These are phyloP conservation scores for Serinus canaria DNA, from an alignment of 2,113 vertebrate species.

Conservation along the genomic window DNA sequence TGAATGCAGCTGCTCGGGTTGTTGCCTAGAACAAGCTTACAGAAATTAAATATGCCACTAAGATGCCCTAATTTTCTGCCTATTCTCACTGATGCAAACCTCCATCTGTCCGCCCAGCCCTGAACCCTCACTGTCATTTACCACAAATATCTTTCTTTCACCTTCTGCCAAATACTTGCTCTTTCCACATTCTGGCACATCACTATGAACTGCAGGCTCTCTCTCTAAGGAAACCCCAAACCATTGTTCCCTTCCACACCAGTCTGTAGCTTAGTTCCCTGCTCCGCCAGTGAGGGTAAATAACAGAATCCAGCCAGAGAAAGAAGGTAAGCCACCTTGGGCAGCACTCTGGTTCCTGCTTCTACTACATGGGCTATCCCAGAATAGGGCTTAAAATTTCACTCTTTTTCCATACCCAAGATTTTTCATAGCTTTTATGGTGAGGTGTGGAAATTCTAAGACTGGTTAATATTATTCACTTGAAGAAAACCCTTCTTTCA, in stretches of 20 bases:
- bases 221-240: neutral
- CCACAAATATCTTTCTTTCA: neutral
- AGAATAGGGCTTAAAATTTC: neutral
- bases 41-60: neutral
- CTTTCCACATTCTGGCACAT: neutral
- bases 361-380: neutral
- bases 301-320: neutral
- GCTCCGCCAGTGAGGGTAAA: neutral
- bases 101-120: neutral
- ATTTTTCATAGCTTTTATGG: neutral
- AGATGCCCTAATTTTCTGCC: neutral
- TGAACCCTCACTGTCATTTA: neutral
- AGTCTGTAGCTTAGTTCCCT: neutral
- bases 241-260: neutral
- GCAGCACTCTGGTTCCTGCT: neutral
- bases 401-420: neutral
- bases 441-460: neutral
- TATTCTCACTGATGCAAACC: neutral
- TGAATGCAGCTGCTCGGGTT: constrained; percentile 35
- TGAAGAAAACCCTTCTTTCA: neutral
- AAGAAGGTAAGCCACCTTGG: neutral
- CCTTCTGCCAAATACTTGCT: neutral
- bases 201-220: neutral
- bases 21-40: neutral
- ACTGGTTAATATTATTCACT: neutral